These are phyloP conservation scores for Seladonia tumulorum DNA, from an alignment of 2,888 invertebrate species.

Conservation along the genomic window DNA sequence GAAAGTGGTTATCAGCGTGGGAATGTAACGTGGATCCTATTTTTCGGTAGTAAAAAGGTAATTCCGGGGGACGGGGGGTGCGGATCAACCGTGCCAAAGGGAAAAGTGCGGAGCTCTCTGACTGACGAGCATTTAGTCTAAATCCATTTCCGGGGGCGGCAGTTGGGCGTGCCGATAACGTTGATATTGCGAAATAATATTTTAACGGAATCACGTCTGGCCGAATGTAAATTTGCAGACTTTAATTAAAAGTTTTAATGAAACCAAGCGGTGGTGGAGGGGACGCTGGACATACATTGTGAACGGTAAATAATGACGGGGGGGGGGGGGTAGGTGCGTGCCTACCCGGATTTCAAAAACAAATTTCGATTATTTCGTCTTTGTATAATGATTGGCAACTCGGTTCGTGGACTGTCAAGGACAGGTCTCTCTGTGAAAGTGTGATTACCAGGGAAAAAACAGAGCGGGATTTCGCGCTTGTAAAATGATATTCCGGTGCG, in stretches of 20 bases:
- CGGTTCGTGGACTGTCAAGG: background rate
- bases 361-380: slow-evolving; percentile 53
- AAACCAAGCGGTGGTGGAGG: slow-evolving; percentile 37
- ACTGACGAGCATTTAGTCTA: slow-evolving; percentile 60
- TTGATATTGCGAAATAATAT: slow-evolving; percentile 75
- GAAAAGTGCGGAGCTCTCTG: slow-evolving; percentile 47
- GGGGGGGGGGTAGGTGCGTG: background rate
- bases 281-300: slow-evolving; percentile 57
- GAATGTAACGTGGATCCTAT: background rate
- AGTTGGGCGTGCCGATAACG: slow-evolving; percentile 60
- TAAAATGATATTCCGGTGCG: background rate
- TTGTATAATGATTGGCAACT: background rate
- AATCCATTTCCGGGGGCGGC: slow-evolving; percentile 60
- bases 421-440: slow-evolving; percentile 20
- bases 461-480: background rate
- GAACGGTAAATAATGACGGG: slow-evolving; percentile 67
- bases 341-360: slow-evolving; percentile 64
- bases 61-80: too few species aligned
- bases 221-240: slow-evolving; percentile 74
- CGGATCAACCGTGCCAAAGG: background rate
- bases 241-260: slow-evolving; percentile 77
- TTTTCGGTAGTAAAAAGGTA: slow-evolving; percentile 18
- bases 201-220: slow-evolving; percentile 72
- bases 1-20: background rate
- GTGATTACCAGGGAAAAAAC: background rate